phyloP scores from a whole-genome alignment of 2,797 vertebrate species.

The Crenichthys baileyi region DNA sequence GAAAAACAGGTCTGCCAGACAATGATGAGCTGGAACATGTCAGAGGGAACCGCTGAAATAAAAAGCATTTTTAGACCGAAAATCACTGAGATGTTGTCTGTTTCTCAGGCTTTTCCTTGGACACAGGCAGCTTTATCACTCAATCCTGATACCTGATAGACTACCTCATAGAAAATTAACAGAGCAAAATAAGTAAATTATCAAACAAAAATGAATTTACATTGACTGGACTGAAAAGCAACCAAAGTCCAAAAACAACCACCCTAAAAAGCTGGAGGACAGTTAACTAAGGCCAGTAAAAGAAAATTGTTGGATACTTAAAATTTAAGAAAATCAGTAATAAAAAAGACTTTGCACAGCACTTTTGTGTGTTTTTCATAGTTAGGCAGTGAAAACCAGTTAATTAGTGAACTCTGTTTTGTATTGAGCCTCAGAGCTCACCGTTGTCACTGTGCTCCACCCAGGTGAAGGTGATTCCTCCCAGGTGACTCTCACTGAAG shows the following conservation, averaged over 20 bases:
- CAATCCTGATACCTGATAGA: background rate
- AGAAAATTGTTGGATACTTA: background rate
- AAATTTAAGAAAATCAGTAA: no score
- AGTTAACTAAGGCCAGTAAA: background rate
- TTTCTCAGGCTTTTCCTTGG: background rate
- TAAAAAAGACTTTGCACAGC: no score
- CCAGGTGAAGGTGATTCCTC: slow-evolving; percentile 98
- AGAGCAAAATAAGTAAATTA: background rate
- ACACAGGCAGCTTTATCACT: background rate
- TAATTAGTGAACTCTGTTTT: background rate
- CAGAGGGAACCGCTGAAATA: no score
- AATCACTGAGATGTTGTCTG: background rate
- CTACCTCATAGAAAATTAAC: background rate
- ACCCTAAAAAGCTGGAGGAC: no score
- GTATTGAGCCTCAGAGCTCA: slow-evolving; percentile 55
- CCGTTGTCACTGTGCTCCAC: slow-evolving; percentile 90
- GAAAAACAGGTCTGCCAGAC: background rate
- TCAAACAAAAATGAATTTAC: no score
- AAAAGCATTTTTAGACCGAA: background rate
- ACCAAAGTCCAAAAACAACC: background rate
- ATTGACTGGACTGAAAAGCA: background rate
- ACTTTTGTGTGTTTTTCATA: no score
- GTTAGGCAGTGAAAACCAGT: no score
- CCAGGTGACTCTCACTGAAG: slow-evolving; percentile 97
- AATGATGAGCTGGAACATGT: background rate